Conservation (phyloP, 2,797 vertebrate genomes). For the Anisognathus igniventris region DNA sequence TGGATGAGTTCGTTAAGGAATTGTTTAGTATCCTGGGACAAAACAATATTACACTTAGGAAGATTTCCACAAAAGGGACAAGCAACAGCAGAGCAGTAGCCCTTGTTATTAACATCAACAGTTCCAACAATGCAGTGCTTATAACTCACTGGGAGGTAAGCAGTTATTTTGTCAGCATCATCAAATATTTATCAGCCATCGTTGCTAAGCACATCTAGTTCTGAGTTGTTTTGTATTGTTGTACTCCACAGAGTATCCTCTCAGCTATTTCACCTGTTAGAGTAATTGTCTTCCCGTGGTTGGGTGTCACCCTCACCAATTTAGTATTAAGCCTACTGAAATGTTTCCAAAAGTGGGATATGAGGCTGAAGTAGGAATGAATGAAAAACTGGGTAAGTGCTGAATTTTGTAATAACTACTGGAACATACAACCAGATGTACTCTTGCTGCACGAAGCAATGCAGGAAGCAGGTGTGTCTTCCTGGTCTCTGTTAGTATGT, state of each 20-base stretch:
- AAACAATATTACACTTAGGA: not conserved
- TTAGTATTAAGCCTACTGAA: not conserved
- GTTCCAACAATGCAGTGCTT: not conserved
- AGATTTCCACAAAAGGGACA: not conserved
- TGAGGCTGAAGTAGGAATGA: not conserved
- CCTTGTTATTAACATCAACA: not conserved
- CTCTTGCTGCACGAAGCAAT: not conserved
- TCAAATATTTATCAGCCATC: not conserved
- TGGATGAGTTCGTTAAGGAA: not conserved
- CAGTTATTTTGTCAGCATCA: not conserved
- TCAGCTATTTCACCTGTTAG: not conserved
- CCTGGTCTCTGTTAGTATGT: not conserved
- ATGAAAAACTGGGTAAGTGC: not conserved
- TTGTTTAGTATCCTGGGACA: not conserved
- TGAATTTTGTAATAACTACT: not conserved
- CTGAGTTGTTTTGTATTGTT: not conserved
- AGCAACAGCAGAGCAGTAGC: not conserved
- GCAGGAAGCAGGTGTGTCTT: not conserved
- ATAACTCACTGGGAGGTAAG: not conserved
- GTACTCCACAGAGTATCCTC: not conserved
- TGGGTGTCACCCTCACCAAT: fast-evolving
- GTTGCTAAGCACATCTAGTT: not conserved
- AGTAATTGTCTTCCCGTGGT: not conserved
- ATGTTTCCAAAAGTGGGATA: not conserved
- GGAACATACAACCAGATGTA: not conserved